Base-by-base conservation (phyloP, 2,888 invertebrate genomes). In the Sussaba pulchella region DNA sequence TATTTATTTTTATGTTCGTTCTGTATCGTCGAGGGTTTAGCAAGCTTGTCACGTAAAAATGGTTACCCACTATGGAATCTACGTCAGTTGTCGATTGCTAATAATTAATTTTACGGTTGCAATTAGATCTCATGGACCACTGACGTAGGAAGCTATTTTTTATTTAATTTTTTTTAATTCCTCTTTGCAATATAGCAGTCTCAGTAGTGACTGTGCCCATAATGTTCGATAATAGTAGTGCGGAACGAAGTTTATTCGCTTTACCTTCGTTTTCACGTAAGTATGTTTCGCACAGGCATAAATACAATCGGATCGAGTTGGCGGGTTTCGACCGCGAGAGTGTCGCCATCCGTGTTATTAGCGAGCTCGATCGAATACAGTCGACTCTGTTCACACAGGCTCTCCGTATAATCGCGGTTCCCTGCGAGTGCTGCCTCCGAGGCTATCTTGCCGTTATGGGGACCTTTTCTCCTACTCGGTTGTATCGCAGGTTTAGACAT, bases 311-410 rank as follows among this genome's bases (percentile, higher is more conserved):
- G 50, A 66, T 50, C 66, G 47, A 47, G 66, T 66, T 50, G 47
- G 66, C 66, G 50, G 50, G 66, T 67, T 21, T 67, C 50, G 52
- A 67, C 52, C 50, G 67, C 67, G 52, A 50, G 67, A 52, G 67
- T 52, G 39, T 67, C 39, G 67, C 36, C 67, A 39, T 52, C 50
- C 36, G 61, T 31, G 39, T 67, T 52, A 67, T 67, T 67, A 52
- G 67, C 67, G 67, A 67, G 14, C 41, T 52, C 41, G 31, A 31
- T 31, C 31, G 31, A 31, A n/a, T n/a, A n/a, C n/a, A n/a, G n/a
- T n/a, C n/a, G n/a, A n/a, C n/a, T n/a, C n/a, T n/a, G n/a, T n/a
- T n/a, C n/a, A n/a, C n/a, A n/a, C n/a, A n/a, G n/a, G n/a, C n/a
- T n/a, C n/a, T n/a, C n/a, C n/a, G n/a, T n/a, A n/a, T n/a, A n/a